Evolutionary conservation across 2,797 vertebrate genomes (phyloP), one percentile per base, ranked within the genome.

Genomic region (Alca torda): DNA sequence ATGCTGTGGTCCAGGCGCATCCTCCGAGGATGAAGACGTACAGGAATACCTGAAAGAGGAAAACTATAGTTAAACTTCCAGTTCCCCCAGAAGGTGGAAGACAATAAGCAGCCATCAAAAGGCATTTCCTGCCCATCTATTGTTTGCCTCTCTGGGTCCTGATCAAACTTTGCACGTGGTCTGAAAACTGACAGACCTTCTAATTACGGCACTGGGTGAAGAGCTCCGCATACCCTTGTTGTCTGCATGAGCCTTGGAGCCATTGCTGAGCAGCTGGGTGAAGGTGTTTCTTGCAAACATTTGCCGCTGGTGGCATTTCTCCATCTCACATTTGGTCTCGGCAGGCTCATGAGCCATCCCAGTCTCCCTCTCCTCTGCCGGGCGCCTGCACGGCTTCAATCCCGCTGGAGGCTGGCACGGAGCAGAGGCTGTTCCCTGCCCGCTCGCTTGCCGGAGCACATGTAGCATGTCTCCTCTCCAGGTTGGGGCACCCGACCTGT

Each of bases 21-120:
- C 94, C 87, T 94, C 24, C 0, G 6, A 94, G 81, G 65, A 89
- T 0, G 0, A 74, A 81, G 69, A 46, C 25, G 9, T 78, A 83
- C 78, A 65, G 23, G 61, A 97, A 96, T 90, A 97, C 93, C 96
- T 96, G 96, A 84, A 77, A 91, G 76, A 86, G 93, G 90, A 97
- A 97, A 69, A 94, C 82, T 93, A 24, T 76, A 94, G 84, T 84
- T 96, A 96, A 97, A 96, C 93, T 96, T 95, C 94, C 94, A 92
- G 92, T 96, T 97, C 79, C 89, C 93, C 75, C 33, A 89, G 84
- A 96, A 97, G 87, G 90, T 95, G 63, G 90, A 78, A 97, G 95
- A 96, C 95, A 96, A 96, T 96, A 72, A 90, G 30, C 76, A 79
- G 87, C 79, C 69, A 70, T 18, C 69, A 85, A 80, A 96, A 92